Conservation (phyloP, 2,888 invertebrate species). For the Apomyelois bistriatella region DNA sequence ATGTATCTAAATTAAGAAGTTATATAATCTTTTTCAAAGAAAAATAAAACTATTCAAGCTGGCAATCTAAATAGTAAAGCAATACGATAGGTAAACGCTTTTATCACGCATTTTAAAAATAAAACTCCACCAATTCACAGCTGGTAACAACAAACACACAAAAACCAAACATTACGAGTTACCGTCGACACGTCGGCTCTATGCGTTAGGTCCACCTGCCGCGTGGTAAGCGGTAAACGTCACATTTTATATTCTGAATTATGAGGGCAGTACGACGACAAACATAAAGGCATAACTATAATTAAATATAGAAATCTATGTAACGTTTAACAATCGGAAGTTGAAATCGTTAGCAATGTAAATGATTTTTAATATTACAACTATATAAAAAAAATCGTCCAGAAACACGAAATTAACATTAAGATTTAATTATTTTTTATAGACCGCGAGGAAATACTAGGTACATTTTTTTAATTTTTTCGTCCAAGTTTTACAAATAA, state of each 20-base stretch:
- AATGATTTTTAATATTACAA: too few species aligned
- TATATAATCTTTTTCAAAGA: too few species aligned
- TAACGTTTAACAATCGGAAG: too few species aligned
- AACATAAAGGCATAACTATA: constrained; percentile 3
- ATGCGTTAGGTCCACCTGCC: constrained; percentile 79
- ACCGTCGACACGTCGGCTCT: constrained; percentile 72
- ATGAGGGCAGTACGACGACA: constrained; percentile 35
- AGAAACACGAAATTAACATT: too few species aligned
- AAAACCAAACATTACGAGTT: constrained; percentile 52
- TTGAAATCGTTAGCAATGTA: too few species aligned
- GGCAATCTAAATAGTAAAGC: neutral
- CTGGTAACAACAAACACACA: constrained; percentile 41
- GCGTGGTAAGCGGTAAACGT: constrained; percentile 69
- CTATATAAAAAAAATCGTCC: too few species aligned
- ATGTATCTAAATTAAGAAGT: too few species aligned
- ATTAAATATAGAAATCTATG: neutral
- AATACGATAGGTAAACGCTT: too few species aligned
- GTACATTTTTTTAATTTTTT: too few species aligned
- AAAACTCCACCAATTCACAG: constrained; percentile 22
- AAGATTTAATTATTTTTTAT: too few species aligned
- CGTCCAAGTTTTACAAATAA: too few species aligned
- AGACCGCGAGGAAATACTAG: too few species aligned
- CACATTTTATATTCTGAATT: constrained; percentile 44
- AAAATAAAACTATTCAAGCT: neutral
- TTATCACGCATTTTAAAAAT: neutral